Base-by-base conservation (phyloP, 2,113 vertebrate species). In the rat (Rattus norvegicus) region DNA sequence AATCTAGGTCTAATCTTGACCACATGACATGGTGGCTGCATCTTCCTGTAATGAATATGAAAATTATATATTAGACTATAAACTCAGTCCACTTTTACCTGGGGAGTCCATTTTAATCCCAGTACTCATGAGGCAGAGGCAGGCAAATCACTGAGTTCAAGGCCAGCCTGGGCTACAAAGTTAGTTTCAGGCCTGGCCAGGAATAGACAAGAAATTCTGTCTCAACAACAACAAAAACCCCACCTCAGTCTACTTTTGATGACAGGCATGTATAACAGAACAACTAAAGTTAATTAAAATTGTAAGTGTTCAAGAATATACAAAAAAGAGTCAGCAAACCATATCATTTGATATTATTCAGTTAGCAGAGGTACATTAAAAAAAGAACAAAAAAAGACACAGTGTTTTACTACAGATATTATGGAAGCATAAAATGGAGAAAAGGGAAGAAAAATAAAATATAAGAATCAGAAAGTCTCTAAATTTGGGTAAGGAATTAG, bases 1-100 rank as follows among this genome's bases (percentile, higher is more conserved):
- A 88, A 79, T 75, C 56, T 36, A 84, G 36, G 83, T 56, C 91
- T 92, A 88, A 28, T 33, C 73, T 92, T 81, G 47, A 94, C 56
- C 24, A 39, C 43, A 86, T 61, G 67, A 39, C 12, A 89, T 0
- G 91, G 19, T 67, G 63, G 69, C 92, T 69, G 89, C 49, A 85
- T 76, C 94, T 92, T 88, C 56, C 59, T 75, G 28, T 7, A 84
- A 93, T 73, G 19, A 59, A 94, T 12, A 92, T 26, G 8, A 56
- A 94, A 94, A 47, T 84, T n/a, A 97, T 59, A 43, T 65, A 96
- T 52, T 79, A 95, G 93, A 24, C 87, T 87, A 96, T 76, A 91
- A 97, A 90, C 36, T 72, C 17, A n/a, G 70, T 72, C 70, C 33
- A 70, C 69, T 70, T 70, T 17, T 12, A 67, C 65, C 30, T 69